A percentile compares a stretch with the other conserved stretches of the same genome.
These are phyloP conservation scores for Lycia hirtaria DNA, from an alignment of 2,888 invertebrate species.

Conservation along the genomic window DNA sequence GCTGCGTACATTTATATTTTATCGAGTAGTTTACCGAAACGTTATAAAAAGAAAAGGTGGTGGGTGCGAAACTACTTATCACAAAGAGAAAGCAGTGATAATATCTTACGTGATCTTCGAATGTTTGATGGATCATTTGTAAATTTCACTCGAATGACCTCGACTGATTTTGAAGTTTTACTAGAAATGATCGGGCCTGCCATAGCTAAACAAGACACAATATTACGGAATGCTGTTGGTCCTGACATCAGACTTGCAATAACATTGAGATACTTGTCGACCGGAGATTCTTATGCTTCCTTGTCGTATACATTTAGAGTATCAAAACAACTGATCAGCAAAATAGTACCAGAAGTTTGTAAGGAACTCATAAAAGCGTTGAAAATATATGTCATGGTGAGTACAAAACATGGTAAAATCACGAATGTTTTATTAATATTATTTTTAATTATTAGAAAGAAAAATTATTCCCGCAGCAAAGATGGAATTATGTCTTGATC, in stretches of 20 bases:
- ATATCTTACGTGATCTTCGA: slow-evolving; percentile 33
- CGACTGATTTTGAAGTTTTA: slow-evolving; percentile 22
- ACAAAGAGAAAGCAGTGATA: slow-evolving; percentile 32
- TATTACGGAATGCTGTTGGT: slow-evolving; percentile 25
- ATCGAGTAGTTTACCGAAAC: slow-evolving; percentile 34
- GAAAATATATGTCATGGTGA: slow-evolving; percentile 33
- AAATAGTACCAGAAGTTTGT: slow-evolving; percentile 38
- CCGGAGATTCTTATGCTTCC: slow-evolving; percentile 37
- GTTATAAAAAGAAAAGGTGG: slow-evolving; percentile 35
- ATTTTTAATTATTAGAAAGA: slow-evolving; percentile 6
- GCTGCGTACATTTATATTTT: slow-evolving; percentile 13
- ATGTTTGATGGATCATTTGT: slow-evolving; percentile 35
- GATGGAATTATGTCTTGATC: no score
- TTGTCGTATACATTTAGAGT: slow-evolving; percentile 40
- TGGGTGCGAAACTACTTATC: slow-evolving; percentile 31
- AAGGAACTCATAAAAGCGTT: slow-evolving; percentile 38
- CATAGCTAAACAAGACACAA: slow-evolving; percentile 35
- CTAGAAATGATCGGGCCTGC: slow-evolving; percentile 23
- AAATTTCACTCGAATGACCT: slow-evolving; percentile 34
- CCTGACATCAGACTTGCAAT: slow-evolving; percentile 26
- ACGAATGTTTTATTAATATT: no score
- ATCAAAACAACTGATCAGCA: slow-evolving; percentile 7
- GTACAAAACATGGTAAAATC: no score
- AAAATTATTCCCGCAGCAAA: no score
- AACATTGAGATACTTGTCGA: slow-evolving; percentile 24